Evolutionary conservation across 2,113 vertebrate genomes (phyloP).

Genomic region (Heloderma charlesbogerti): DNA sequence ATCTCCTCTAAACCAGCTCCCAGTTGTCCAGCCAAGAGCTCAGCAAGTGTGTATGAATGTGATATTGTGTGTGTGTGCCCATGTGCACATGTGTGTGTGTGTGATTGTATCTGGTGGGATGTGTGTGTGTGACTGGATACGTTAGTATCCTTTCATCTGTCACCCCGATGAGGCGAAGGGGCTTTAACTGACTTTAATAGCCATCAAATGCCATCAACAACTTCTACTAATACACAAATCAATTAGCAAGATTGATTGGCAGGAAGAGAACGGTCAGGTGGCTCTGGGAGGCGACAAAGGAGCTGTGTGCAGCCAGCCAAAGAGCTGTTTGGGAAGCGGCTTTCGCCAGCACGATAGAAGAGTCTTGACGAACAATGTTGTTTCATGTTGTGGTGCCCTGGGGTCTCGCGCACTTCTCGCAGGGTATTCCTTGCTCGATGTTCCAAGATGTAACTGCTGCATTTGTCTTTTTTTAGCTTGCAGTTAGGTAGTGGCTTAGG

Average conservation of each 20-base stretch:
- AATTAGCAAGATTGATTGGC: constrained; percentile 34
- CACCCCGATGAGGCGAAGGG: constrained; percentile 66
- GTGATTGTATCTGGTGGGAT: too few relatives aligned
- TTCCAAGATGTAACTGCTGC: neutral
- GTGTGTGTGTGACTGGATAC: neutral
- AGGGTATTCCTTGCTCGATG: neutral
- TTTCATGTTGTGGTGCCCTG: neutral
- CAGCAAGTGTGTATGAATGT: neutral
- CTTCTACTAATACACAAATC: constrained; percentile 60
- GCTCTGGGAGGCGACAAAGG: neutral
- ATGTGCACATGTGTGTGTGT: neutral
- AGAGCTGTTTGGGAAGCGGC: neutral
- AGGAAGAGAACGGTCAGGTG: constrained; percentile 12
- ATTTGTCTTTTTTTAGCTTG: neutral
- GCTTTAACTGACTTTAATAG: constrained; percentile 75
- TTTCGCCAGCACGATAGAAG: too few relatives aligned
- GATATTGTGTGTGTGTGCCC: neutral
- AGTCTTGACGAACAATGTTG: neutral
- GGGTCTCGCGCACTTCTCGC: neutral
- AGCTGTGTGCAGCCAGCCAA: neutral
- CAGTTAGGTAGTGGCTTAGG: neutral
- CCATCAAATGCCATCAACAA: constrained; percentile 71
- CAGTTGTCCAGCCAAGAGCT: neutral
- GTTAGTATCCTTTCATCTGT: constrained; percentile 55
- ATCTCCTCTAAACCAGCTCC: neutral